Evolutionary conservation across 2,888 invertebrate species (phyloP), one percentile per base, ranked within the genome.

Genomic region (Apamea anceps): DNA sequence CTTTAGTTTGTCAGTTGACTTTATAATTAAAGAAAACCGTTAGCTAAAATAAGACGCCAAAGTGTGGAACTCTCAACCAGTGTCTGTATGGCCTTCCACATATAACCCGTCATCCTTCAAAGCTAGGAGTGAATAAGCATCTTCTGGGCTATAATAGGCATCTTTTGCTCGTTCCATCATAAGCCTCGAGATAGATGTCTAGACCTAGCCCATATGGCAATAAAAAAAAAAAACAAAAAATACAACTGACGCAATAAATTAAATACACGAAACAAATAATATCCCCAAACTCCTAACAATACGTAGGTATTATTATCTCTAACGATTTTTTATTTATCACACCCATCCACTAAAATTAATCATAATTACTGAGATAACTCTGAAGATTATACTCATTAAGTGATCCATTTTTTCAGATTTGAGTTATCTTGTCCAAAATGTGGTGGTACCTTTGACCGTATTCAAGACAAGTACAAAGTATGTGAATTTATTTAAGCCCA

Each of bases 361-460:
- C 60, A 18, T 80, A 67, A 63, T 84, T 21, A 66, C 28, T 37
- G n/a, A 37, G 1, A 18, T 45, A 2, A 54, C 45, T 63, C 54
- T 15, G 1, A 4, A 48, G 48, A 72, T 82, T n/a, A 80, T 6
- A 67, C 62, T 54, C 62, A 80, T 84, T 84, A 79, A 57, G 80
- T 85, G 85, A 85, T 72, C 67, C 72, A 13, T 81, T 80, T 62
- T 51, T 81, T 85, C 68, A 57, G 3, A 32, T 63, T 62, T n/a
- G 2, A 28, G 7, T 25, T 66, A 81, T 80, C 80, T 60, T 25
- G 2, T n/a, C 15, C 28, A 62, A 60, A 84, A 71, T 71, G 28
- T 51, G 70, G 10, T 18, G 28, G 6, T 10, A 84, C 48, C 57
- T 71, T 71, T 84, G 60, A 28, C 5, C 45, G 5, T 71, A 1